Conservation (phyloP, 2,797 vertebrate species). For the Micropoecilia bifurca region DNA sequence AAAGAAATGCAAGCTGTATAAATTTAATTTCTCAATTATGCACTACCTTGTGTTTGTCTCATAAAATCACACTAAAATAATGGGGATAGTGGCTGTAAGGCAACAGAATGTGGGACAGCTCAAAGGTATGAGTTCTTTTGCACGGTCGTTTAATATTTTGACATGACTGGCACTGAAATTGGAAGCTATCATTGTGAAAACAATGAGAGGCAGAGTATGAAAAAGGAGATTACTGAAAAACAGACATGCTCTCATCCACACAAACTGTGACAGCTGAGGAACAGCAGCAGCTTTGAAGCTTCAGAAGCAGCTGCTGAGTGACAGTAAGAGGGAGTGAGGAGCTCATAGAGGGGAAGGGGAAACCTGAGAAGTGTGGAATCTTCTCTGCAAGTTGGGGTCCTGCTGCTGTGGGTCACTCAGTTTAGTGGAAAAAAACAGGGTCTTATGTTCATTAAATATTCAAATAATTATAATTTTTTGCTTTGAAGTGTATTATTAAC, state of each 20-base stretch:
- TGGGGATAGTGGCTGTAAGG: not conserved
- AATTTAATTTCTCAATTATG: not conserved
- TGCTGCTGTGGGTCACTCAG: slow-evolving; percentile 45
- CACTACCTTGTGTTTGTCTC: not conserved
- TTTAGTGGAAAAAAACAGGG: not conserved
- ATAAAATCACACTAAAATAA: not conserved
- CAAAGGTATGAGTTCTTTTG: too few relatives aligned
- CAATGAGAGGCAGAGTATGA: slow-evolving; percentile 19
- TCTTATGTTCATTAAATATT: not conserved
- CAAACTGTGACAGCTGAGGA: slow-evolving; percentile 33
- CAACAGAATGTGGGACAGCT: not conserved
- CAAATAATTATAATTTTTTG: not conserved
- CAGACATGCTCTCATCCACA: slow-evolving; percentile 14
- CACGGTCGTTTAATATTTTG: not conserved
- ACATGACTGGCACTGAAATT: slow-evolving; percentile 15
- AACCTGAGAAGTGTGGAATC: slow-evolving; percentile 57
- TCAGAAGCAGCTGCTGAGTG: slow-evolving; percentile 69
- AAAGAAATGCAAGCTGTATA: not conserved
- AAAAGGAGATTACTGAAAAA: slow-evolving; percentile 24
- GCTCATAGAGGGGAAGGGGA: slow-evolving; percentile 29
- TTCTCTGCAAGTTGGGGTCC: slow-evolving; percentile 31
- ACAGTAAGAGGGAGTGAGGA: slow-evolving; percentile 40
- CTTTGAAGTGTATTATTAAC: not conserved
- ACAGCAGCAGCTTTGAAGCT: slow-evolving; percentile 59
- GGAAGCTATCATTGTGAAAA: slow-evolving; percentile 19